Percentiles rank a stretch among this genome's conserved stretches.
Evolutionary conservation across 2,888 invertebrate genomes (phyloP).

Genomic region (Drosophila maculinotata): DNA sequence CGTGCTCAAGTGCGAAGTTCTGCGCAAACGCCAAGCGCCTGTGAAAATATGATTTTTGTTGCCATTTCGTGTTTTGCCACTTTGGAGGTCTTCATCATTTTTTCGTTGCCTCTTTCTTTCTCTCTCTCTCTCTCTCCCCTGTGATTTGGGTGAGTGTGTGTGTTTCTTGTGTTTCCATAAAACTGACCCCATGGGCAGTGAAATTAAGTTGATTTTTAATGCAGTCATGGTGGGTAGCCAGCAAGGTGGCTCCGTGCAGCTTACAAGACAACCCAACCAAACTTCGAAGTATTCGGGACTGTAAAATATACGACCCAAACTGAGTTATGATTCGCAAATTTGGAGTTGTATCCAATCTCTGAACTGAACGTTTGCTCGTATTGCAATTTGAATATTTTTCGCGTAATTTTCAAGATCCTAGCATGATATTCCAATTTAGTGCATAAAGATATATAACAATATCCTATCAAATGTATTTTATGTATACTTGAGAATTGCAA

Average conservation of each 20-base stretch:
- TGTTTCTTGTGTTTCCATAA: conserved; percentile 72
- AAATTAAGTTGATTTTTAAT: conserved; percentile 82
- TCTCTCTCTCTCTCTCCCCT: conserved; percentile 6
- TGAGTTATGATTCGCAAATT: conserved; percentile 7
- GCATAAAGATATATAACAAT: no score
- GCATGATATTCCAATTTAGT: neutral
- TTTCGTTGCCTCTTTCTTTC: conserved; percentile 22
- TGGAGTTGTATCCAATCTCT: neutral
- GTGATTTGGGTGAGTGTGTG: conserved; percentile 24
- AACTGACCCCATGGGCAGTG: conserved; percentile 82
- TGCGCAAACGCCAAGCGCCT: conserved; percentile 82
- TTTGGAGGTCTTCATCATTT: conserved; percentile 81
- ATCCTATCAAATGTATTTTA: no score
- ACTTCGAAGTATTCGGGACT: conserved; percentile 28
- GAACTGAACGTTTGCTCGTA: neutral
- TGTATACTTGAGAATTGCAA: no score
- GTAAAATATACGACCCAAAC: conserved; percentile 1
- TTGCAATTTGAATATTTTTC: neutral
- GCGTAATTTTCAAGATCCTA: neutral
- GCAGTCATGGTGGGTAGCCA: conserved; percentile 74
- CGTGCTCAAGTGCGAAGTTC: conserved; percentile 80
- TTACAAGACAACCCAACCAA: conserved; percentile 20
- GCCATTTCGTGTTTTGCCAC: conserved; percentile 82
- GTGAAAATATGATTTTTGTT: conserved; percentile 82
- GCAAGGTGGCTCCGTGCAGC: conserved; percentile 53